phyloP scores from a whole-genome alignment of 2,113 vertebrate species.

The Proterorhinus semilunaris region DNA sequence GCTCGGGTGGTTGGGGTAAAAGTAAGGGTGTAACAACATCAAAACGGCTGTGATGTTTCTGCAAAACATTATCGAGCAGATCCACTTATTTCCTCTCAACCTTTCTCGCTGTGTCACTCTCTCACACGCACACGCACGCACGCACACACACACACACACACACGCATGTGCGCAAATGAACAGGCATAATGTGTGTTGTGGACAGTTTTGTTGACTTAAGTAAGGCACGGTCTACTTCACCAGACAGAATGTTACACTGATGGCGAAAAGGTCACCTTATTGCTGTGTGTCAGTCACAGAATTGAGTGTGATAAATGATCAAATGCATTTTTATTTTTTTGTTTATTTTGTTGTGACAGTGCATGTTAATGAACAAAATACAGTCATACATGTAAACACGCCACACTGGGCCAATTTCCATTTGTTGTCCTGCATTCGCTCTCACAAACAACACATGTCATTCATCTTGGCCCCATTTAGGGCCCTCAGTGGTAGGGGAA shows the following conservation, averaged over 20 bases:
- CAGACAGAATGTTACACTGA: constrained; percentile 52
- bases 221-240: constrained; percentile 68
- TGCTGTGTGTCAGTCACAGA: constrained; percentile 48
- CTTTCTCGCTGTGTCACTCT: too few species aligned
- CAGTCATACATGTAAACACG: too few species aligned
- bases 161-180: too few species aligned
- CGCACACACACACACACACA: too few species aligned
- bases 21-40: constrained; percentile 34
- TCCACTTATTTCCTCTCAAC: constrained; percentile 35
- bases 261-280: constrained; percentile 61
- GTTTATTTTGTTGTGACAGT: neutral
- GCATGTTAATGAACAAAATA: neutral
- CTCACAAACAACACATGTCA: too few species aligned
- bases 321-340: neutral
- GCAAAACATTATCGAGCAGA: constrained; percentile 66
- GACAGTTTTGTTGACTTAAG: constrained; percentile 63
- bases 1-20: constrained; percentile 38
- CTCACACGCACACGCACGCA: too few species aligned
- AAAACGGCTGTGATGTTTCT: constrained; percentile 60
- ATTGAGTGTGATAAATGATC: constrained; percentile 24
- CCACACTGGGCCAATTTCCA: too few species aligned
- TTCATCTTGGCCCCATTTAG: too few species aligned
- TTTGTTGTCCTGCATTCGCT: too few species aligned
- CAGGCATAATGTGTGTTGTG: constrained; percentile 49
- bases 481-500: too few species aligned